These are phyloP conservation scores for Adelges cooleyi DNA, from an alignment of 1,140 invertebrate genomes.

Conservation along the genomic window DNA sequence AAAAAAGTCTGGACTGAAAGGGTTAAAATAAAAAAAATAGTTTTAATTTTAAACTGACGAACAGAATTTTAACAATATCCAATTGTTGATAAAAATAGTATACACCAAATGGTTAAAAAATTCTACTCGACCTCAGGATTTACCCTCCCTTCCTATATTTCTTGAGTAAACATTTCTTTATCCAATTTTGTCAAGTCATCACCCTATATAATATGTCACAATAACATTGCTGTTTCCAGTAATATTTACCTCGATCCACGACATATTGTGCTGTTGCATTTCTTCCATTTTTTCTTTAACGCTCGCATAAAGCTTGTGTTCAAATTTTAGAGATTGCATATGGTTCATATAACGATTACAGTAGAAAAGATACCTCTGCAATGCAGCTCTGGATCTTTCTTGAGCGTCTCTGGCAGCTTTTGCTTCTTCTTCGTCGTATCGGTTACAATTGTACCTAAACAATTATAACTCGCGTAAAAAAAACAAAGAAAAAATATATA, in stretches of 20 bases:
- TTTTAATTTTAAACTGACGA: too few species aligned
- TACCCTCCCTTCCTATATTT: too few species aligned
- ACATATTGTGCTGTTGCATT: slow-evolving; percentile 99
- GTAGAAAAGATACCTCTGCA: slow-evolving; percentile 93
- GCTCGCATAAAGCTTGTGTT: slow-evolving; percentile 86
- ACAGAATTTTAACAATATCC: too few species aligned
- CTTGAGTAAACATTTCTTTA: too few species aligned
- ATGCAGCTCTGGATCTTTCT: slow-evolving; percentile 80
- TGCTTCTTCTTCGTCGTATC: slow-evolving; percentile 94
- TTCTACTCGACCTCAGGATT: too few species aligned
- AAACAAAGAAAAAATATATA: neutral
- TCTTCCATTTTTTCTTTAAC: slow-evolving; percentile 98
- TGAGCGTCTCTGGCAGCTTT: slow-evolving; percentile 92
- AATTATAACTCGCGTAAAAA: neutral
- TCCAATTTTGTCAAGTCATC: too few species aligned
- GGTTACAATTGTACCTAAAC: slow-evolving; percentile 85
- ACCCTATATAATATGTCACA: too few species aligned
- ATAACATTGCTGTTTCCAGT: too few species aligned
- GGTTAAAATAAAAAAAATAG: too few species aligned
- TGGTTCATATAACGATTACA: slow-evolving; percentile 99
- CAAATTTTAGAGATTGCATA: slow-evolving; percentile 96
- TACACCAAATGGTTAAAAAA: too few species aligned
- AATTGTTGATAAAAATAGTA: too few species aligned
- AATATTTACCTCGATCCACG: slow-evolving; percentile 87
- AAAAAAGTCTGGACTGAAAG: too few species aligned